Percentiles rank a stretch among this genome's conserved stretches.
phyloP scores from a whole-genome alignment of 2,888 invertebrate genomes.

The Erebia ligea region DNA sequence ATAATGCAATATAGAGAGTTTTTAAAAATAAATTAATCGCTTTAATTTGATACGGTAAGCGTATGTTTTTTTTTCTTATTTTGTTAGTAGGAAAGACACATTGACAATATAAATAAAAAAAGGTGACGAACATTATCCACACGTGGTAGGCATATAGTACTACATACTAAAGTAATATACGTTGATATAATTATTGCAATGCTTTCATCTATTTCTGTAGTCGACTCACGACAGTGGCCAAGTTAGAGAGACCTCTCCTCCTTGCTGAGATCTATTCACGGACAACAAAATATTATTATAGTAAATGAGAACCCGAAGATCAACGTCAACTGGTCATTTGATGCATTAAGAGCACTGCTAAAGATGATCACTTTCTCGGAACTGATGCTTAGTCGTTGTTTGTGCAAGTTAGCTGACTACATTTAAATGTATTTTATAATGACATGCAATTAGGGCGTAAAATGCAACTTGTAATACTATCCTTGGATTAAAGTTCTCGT shows the following conservation, averaged over 20 bases:
- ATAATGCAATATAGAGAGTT: too few relatives aligned
- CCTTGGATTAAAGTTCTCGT: not conserved
- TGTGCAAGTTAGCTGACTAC: slow-evolving; percentile 23
- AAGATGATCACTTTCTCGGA: slow-evolving; percentile 59
- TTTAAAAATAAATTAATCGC: not conserved
- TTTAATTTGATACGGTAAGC: not conserved
- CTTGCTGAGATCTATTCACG: slow-evolving; percentile 49
- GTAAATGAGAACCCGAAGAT: slow-evolving; percentile 51
- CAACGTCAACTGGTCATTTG: slow-evolving; percentile 54
- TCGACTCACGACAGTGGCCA: slow-evolving; percentile 63
- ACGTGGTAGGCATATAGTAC: slow-evolving; percentile 56
- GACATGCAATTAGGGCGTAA: not conserved
- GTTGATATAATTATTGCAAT: slow-evolving; percentile 80
- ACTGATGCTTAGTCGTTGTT: slow-evolving; percentile 45
- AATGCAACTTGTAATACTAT: not conserved
- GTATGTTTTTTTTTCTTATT: slow-evolving; percentile 4
- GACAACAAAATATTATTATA: slow-evolving; percentile 50
- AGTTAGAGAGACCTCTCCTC: slow-evolving; percentile 52
- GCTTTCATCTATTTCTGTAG: slow-evolving; percentile 74
- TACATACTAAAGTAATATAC: slow-evolving; percentile 68
- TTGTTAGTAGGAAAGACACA: not conserved
- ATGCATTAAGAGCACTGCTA: slow-evolving; percentile 48
- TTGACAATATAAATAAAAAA: slow-evolving; percentile 15
- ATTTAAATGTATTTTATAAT: slow-evolving; percentile 11
- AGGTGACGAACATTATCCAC: slow-evolving; percentile 39